Evolutionary conservation across 1,140 invertebrate species (phyloP), one percentile per base, ranked within the genome.

Genomic region (Macrobrachium rosenbergii): DNA sequence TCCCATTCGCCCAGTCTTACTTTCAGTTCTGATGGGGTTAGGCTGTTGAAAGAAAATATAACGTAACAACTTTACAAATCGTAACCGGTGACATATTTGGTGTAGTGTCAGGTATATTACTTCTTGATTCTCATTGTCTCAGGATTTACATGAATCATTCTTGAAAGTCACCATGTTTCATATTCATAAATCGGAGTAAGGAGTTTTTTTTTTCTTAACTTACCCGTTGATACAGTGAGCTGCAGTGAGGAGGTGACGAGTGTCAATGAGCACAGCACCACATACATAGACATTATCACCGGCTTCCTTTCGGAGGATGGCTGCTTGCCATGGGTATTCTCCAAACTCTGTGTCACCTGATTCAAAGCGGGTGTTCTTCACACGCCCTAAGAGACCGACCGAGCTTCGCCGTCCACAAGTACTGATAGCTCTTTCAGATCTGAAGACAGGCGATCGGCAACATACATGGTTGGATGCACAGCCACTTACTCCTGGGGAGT

Each of bases 1-100:
- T 98, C 97, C 97, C 97, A 98, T 94, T 98, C 97, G 67, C 97
- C 97, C 76, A 98, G 92, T 82, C 97, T 94, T 11, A 97, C 96
- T 89, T 96, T 94, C 59, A 98, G 92, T 91, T 98, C 96, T 88
- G 94, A 94, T 52, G 95, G 94, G 19, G 82, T 52, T 52, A 87
- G 64, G 59, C 89, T 88, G 28, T 37, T 37, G 28, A 60, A 75
- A 78, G 23, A 79, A 23, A 19, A 58, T 23, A n/a, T 19, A 43
- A 69, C 14, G 52, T 82, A 43, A 23, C 59, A 73, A 58, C 52
- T 0, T 52, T 52, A 52, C 12, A 5, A 52, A 52, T 52, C 12
- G 52, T 52, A 52, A 52, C 52, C 12, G 0, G 11, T 5, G 78
- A 16, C 19, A 23, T 23, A 16, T 52, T 52, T 67, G 16, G 10